phyloP scores from a whole-genome alignment of 1,140 invertebrate genomes.

The Aleiodes sp. region DNA sequence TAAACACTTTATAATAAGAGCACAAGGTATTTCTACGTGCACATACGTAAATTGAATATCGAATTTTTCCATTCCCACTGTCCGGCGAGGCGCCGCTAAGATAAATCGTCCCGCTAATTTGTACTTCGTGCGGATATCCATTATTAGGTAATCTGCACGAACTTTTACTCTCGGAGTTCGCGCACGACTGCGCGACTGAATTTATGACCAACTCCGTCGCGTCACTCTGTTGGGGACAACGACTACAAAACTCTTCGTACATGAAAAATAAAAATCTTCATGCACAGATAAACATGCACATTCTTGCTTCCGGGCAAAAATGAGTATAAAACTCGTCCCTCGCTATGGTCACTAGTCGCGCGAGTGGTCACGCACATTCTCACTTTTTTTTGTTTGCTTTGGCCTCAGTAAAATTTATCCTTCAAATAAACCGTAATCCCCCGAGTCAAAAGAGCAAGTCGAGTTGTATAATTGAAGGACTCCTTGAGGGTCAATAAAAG shows the following conservation, averaged over 20 bases:
- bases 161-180: constrained; percentile 46
- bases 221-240: constrained; percentile 1
- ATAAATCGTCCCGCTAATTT: constrained; percentile 62
- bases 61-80: constrained; percentile 5
- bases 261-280: background rate
- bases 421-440: no score
- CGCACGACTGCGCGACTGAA: constrained; percentile 21
- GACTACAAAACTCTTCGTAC: background rate
- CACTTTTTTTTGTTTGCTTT: no score
- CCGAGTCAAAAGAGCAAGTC: no score
- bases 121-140: constrained; percentile 58
- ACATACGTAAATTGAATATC: constrained; percentile 15
- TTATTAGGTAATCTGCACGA: constrained; percentile 59
- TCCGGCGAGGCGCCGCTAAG: constrained; percentile 49
- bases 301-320: background rate
- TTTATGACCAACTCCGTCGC: constrained; percentile 24
- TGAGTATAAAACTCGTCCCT: background rate
- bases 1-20: no score
- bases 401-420: no score
- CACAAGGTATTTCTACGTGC: no score
- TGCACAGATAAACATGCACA: constrained; percentile 8
- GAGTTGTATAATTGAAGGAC: no score
- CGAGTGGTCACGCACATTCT: constrained; percentile 1
- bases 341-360: background rate
- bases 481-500: background rate